phyloP scores from a whole-genome alignment of 1,140 invertebrate genomes.

The Bombus turneri region DNA sequence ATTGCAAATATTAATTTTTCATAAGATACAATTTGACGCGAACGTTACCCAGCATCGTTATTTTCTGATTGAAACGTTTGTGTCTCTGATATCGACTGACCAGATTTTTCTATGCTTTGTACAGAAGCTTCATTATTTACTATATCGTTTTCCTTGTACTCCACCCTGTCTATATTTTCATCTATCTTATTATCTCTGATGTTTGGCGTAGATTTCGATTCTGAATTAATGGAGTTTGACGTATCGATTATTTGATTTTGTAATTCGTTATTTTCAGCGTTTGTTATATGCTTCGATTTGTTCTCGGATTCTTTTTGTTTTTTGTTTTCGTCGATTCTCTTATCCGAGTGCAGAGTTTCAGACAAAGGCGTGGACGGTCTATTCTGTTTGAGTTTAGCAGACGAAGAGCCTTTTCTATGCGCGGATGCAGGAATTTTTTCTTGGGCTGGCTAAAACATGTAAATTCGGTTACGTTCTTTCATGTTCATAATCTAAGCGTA shows the following conservation, averaged over 20 bases:
- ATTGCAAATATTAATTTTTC: not conserved
- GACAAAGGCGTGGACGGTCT: not conserved
- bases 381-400: conserved; percentile 59
- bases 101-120: conserved; percentile 19
- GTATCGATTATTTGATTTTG: conserved; percentile 8
- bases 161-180: conserved; percentile 19
- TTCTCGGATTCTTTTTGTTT: conserved; percentile 37
- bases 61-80: conserved; percentile 36
- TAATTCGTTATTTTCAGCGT: conserved; percentile 12
- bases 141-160: conserved; percentile 38
- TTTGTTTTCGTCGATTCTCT: conserved; percentile 30
- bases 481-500: not conserved
- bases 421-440: conserved; percentile 45
- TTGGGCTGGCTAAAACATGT: conserved; percentile 16
- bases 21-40: not conserved
- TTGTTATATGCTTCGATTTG: not conserved
- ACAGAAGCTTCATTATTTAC: conserved; percentile 16
- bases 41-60: conserved; percentile 45
- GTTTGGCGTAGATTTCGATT: conserved; percentile 5
- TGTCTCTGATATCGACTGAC: not conserved
- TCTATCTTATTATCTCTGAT: conserved; percentile 12
- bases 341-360: conserved; percentile 23
- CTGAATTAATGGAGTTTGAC: not conserved
- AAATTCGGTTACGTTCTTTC: not conserved
- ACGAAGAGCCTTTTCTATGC: conserved; percentile 41